A percentile compares a stretch with the other conserved stretches of the same genome.
These are phyloP conservation scores for Pteria penguin DNA, from an alignment of 2,888 invertebrate species.

Conservation along the genomic window DNA sequence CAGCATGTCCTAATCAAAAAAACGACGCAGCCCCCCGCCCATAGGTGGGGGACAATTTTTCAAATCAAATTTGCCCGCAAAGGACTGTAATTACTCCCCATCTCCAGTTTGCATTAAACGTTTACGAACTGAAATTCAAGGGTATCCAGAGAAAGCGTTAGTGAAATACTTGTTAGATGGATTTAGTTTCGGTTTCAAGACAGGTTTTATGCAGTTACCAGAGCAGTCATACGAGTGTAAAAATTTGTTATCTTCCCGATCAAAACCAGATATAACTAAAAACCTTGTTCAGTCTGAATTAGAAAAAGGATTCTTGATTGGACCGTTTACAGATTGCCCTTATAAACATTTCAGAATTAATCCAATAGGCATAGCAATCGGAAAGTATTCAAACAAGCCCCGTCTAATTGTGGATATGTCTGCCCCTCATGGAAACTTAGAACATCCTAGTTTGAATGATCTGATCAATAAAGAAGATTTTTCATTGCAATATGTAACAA, in stretches of 20 bases:
- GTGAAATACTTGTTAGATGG: not conserved
- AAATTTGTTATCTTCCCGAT: not conserved
- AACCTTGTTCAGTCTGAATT: not conserved
- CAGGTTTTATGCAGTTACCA: not conserved
- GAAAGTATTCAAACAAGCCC: not conserved
- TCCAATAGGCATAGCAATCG: not conserved
- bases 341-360: not conserved
- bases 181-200: not conserved
- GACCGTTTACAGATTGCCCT: not conserved
- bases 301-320: not conserved
- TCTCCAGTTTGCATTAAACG: constrained; percentile 12
- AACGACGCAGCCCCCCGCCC: constrained; percentile 2
- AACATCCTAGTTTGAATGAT: not conserved
- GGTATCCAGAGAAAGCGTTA: not conserved
- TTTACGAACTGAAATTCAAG: not conserved
- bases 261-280: not conserved
- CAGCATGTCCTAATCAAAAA: constrained; percentile 5
- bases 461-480: not conserved
- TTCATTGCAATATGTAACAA: not conserved
- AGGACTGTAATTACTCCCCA: not conserved
- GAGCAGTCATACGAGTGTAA: not conserved
- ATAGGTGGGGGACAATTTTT: not conserved
- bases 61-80: too few relatives aligned
- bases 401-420: constrained; percentile 5
- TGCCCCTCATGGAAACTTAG: not conserved